Conservation (phyloP, 2,797 vertebrate species). For the Neosilurus mollespiculum region DNA sequence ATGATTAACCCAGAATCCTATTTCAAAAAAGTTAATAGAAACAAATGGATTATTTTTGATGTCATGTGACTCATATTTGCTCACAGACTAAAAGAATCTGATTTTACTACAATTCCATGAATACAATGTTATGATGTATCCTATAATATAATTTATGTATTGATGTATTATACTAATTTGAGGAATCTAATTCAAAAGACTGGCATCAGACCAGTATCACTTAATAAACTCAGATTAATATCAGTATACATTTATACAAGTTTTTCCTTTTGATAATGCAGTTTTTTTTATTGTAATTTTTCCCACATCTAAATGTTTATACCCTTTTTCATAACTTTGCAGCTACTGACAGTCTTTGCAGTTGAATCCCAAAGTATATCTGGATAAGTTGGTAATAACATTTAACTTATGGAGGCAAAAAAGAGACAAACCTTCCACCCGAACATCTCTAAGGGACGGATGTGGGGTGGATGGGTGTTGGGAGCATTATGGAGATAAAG, state of each 20-base stretch:
- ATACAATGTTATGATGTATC: neutral
- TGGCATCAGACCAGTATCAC: neutral
- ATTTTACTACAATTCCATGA: neutral
- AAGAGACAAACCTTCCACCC: slow-evolving; percentile 13
- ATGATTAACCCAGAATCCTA: slow-evolving; percentile 9
- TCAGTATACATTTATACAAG: neutral
- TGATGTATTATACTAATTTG: neutral
- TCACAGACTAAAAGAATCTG: neutral
- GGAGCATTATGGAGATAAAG: slow-evolving; percentile 49
- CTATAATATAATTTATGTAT: neutral
- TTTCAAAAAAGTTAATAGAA: neutral
- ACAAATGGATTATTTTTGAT: neutral
- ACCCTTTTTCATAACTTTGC: no score
- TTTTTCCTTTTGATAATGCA: neutral
- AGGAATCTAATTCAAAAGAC: neutral
- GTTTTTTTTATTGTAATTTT: neutral
- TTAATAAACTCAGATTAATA: neutral
- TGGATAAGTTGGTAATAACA: neutral
- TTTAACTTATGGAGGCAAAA: slow-evolving; percentile 9
- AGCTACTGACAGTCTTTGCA: neutral
- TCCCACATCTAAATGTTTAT: neutral
- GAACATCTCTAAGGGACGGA: slow-evolving; percentile 33
- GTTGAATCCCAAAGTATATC: neutral
- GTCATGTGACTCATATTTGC: neutral
- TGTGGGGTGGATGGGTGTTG: slow-evolving; percentile 37